Percentiles rank a stretch among this genome's conserved stretches.
Evolutionary conservation across 2,113 vertebrate species (phyloP).

Genomic region (Ranitomeya variabilis): DNA sequence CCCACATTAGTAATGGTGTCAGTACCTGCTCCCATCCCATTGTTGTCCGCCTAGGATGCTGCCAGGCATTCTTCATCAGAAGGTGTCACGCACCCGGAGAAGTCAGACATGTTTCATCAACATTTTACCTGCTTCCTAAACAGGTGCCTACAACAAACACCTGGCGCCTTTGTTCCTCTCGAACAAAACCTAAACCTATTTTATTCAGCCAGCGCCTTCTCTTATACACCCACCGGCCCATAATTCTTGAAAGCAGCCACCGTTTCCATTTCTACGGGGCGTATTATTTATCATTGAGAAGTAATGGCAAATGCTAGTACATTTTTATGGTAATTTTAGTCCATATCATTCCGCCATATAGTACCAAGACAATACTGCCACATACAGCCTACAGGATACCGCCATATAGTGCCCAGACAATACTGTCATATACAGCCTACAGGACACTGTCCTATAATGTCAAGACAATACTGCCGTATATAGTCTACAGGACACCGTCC

Average conservation of each 20-base stretch:
- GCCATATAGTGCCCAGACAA: too few relatives aligned
- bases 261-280: not conserved
- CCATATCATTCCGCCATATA: too few relatives aligned
- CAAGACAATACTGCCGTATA: too few relatives aligned
- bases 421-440: too few relatives aligned
- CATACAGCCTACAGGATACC: too few relatives aligned
- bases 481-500: too few relatives aligned
- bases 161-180: slow-evolving; percentile 26
- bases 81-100: not conserved
- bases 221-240: not conserved
- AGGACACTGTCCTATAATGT: too few relatives aligned
- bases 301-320: not conserved
- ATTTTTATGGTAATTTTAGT: too few relatives aligned
- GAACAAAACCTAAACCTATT: slow-evolving; percentile 17
- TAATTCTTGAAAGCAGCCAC: not conserved
- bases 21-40: not conserved
- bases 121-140: slow-evolving; percentile 16
- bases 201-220: not conserved
- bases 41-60: not conserved
- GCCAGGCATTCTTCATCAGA: slow-evolving; percentile 4
- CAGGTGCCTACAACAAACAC: slow-evolving; percentile 35
- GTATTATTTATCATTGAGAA: not conserved
- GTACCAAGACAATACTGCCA: too few relatives aligned
- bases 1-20: slow-evolving; percentile 18
- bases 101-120: slow-evolving; percentile 12